phyloP scores from a whole-genome alignment of 2,888 invertebrate species.

The Dioctria rufipes region DNA sequence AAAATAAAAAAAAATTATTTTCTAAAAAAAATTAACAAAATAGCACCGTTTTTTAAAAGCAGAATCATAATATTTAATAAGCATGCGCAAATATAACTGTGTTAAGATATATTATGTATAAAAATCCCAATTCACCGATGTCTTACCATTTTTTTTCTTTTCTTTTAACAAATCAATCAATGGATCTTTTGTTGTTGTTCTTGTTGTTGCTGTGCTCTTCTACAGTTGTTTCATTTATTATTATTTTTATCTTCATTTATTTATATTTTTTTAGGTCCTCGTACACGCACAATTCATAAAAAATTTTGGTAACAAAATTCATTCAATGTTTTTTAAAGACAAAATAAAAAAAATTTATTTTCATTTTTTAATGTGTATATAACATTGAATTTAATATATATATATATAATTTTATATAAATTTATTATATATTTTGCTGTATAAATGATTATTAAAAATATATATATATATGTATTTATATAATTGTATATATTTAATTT shows the following conservation, averaged over 20 bases:
- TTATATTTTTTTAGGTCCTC: neutral
- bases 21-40: conserved; percentile 43
- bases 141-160: neutral
- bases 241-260: too few species aligned
- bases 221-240: too few species aligned
- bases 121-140: conserved; percentile 21
- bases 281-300: neutral
- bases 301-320: conserved; percentile 12
- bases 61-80: conserved; percentile 25
- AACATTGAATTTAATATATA: conserved; percentile 49
- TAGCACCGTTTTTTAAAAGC: conserved; percentile 44
- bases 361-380: conserved; percentile 45
- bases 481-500: neutral
- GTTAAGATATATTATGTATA: neutral
- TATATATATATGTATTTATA: conserved; percentile 38
- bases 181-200: conserved; percentile 5
- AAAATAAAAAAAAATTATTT: conserved; percentile 12
- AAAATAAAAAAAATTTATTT: conserved; percentile 47
- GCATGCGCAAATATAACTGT: neutral
- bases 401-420: conserved; percentile 49
- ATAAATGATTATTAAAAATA: conserved; percentile 55
- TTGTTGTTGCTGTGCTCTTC: neutral
- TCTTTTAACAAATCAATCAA: neutral
- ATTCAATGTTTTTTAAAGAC: conserved; percentile 28
- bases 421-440: conserved; percentile 52